These are phyloP conservation scores for Helleia helle DNA, from an alignment of 2,888 invertebrate species.

Conservation along the genomic window DNA sequence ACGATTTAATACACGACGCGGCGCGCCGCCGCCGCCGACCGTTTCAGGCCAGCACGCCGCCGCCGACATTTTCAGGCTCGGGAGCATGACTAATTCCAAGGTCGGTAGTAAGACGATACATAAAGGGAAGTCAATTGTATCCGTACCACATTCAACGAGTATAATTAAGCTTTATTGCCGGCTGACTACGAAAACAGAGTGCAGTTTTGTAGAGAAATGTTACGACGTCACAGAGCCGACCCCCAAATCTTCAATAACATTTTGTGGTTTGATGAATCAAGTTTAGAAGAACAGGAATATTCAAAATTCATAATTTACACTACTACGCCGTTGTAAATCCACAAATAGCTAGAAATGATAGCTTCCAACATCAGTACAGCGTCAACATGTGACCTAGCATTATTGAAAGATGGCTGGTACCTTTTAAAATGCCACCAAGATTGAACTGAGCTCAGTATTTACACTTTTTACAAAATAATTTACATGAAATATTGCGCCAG, in stretches of 20 bases:
- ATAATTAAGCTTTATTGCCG: slow-evolving; percentile 14
- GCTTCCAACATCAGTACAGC: background rate
- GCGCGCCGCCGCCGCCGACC: too few relatives aligned
- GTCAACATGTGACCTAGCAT: slow-evolving; percentile 1
- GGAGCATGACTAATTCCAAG: background rate
- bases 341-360: background rate
- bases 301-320: background rate
- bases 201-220: slow-evolving; percentile 16
- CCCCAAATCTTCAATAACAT: slow-evolving; percentile 20
- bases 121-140: slow-evolving; percentile 12
- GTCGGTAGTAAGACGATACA: background rate
- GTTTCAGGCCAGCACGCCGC: too few relatives aligned
- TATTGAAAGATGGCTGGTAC: background rate
- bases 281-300: slow-evolving; percentile 14
- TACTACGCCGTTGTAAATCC: background rate
- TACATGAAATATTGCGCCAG: background rate
- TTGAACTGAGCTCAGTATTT: background rate
- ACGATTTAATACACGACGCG: too few relatives aligned
- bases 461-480: background rate
- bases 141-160: slow-evolving; percentile 18
- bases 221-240: slow-evolving; percentile 11
- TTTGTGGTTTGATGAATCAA: slow-evolving; percentile 21
- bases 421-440: slow-evolving; percentile 1
- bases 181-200: slow-evolving; percentile 14
- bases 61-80: too few relatives aligned